Evolutionary conservation across 2,888 invertebrate species (phyloP), one percentile per base, ranked within the genome.

Genomic region (Hirtodrosophila duncani): DNA sequence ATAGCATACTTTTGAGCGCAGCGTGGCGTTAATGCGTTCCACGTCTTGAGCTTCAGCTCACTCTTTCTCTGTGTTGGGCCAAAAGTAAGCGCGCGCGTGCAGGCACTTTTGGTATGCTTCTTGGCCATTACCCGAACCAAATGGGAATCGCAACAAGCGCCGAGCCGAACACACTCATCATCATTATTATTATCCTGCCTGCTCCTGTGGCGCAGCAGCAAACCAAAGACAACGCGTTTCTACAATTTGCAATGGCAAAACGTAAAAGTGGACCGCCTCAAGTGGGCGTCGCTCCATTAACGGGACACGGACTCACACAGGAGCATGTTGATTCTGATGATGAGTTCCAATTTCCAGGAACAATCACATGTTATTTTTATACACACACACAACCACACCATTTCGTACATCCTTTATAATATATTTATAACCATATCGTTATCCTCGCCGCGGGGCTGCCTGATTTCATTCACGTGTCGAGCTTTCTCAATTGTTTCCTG

Each of bases 401-500:
- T 20, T 8, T 9, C 13, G 10, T n/a, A n/a, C 27, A 39, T 18
- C 23, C 33, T 9, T 30, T 9, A n/a, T n/a, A n/a, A 30, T 21
- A 39, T 18, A 30, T 41, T 23, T 31, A n/a, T 31, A 16, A n/a
- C 3, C 29, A 24, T 7, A 29, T 11, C 5, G n/a, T 41, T 39
- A 45, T 38, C n/a, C 21, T 37, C 50, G 11, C 39, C 24, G 57
- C 75, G 74, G 67, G 67, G 58, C 46, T 45, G 57, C 62, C 75
- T 77, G 81, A 82, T 82, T 82, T 74, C 65, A 82, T 83, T 82
- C 82, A 82, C 82, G 82, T 83, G 82, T 70, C 77, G 33, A 45
- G 44, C 38, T 59, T 34, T 23, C 53, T 69, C 71, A 57, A 79
- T 69, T 71, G 67, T 67, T 80, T 83, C 68, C 82, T 63, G 65